phyloP scores from a whole-genome alignment of 2,113 vertebrate genomes.

The Carassius auratus region DNA sequence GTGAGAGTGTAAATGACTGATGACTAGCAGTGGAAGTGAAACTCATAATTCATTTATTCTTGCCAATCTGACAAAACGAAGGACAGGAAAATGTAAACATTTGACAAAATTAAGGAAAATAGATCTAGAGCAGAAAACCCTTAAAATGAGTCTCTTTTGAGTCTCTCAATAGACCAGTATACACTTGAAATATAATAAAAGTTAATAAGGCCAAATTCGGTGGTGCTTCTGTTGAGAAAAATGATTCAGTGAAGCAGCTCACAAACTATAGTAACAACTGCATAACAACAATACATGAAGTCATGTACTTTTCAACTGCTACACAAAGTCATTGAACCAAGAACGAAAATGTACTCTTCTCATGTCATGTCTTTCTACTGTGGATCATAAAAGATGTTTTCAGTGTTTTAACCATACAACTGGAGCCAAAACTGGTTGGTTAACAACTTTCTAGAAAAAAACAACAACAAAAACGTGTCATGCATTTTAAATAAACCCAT shows the following conservation, averaged over 20 bases:
- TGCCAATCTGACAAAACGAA: background rate
- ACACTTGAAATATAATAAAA: background rate
- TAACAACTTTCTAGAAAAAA: too few species aligned
- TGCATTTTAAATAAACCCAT: too few species aligned
- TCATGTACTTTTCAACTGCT: background rate
- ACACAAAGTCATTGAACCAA: background rate
- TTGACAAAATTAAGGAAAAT: background rate
- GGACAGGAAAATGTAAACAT: too few species aligned
- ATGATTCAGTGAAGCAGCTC: background rate
- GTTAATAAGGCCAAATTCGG: background rate
- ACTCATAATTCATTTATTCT: conserved; percentile 1
- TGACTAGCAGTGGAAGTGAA: background rate
- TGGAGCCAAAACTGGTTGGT: background rate
- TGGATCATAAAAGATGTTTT: background rate
- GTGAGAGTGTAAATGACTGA: background rate
- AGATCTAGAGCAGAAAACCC: background rate
- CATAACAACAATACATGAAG: background rate
- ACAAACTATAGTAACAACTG: background rate
- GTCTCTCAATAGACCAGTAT: background rate
- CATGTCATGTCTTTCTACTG: background rate
- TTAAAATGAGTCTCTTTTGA: background rate
- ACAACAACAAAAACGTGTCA: too few species aligned
- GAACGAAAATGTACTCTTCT: background rate
- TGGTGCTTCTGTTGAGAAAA: background rate
- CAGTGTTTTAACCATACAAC: background rate